Percentiles rank a stretch among this genome's conserved stretches.
Evolutionary conservation across 2,888 invertebrate genomes (phyloP).

Genomic region (Drosophila niveifrons): DNA sequence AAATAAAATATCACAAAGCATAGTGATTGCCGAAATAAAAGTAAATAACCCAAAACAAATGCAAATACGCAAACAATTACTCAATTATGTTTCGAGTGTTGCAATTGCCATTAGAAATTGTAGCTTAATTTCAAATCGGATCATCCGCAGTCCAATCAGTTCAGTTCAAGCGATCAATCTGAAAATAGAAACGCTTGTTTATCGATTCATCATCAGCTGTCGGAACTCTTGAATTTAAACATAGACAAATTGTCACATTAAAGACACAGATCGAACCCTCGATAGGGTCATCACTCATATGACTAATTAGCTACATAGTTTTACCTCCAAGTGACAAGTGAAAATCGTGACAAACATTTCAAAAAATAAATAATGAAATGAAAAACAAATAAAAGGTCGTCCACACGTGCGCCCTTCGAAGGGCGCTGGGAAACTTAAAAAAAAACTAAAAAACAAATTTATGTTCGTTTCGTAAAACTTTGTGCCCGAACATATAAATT

Average conservation of each 20-base stretch:
- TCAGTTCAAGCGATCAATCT: neutral
- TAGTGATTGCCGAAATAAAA: constrained; percentile 12
- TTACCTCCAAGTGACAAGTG: constrained; percentile 3
- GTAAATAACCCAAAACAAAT: constrained; percentile 41
- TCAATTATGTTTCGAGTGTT: constrained; percentile 29
- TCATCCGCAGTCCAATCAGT: neutral
- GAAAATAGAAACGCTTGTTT: neutral
- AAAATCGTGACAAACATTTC: constrained; percentile 48
- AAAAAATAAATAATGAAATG: constrained; percentile 14
- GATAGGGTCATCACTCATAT: constrained; percentile 17
- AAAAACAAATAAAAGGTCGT: constrained; percentile 41
- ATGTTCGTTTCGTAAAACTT: constrained; percentile 57
- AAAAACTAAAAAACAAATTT: constrained; percentile 9
- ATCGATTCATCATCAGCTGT: constrained; percentile 1
- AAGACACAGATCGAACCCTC: neutral
- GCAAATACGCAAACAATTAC: constrained; percentile 26
- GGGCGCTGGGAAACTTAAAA: constrained; percentile 25
- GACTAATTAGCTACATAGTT: constrained; percentile 35
- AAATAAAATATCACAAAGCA: constrained; percentile 4
- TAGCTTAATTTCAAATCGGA: neutral
- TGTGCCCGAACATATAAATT: constrained; percentile 53
- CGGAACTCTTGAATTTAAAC: neutral
- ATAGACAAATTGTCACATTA: neutral
- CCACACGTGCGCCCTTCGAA: constrained; percentile 12
- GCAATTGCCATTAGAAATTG: constrained; percentile 13